phyloP scores from a whole-genome alignment of 2,113 vertebrate species.

The Arothron firmamentum region DNA sequence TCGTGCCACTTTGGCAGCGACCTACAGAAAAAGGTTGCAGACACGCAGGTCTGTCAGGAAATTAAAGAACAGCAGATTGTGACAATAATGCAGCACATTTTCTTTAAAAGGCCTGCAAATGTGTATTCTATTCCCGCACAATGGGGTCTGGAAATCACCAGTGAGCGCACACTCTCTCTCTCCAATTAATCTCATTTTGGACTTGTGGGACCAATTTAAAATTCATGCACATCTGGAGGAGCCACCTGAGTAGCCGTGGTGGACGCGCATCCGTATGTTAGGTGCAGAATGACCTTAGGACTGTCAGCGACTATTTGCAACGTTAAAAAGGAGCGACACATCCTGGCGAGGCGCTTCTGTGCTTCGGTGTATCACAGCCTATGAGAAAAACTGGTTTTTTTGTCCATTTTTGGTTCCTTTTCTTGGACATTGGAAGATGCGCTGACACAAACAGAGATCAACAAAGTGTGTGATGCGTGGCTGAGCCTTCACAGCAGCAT shows the following conservation, averaged over 20 bases:
- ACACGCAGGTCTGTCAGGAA: neutral
- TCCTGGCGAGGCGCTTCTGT: no score
- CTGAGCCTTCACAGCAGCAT: no score
- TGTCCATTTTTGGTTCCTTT: neutral
- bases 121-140: no score
- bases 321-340: neutral
- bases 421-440: no score
- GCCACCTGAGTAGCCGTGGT: neutral
- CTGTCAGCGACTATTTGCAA: neutral
- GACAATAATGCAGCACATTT: no score
- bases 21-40: slow-evolving; percentile 14
- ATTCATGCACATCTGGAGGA: neutral
- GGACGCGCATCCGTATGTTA: neutral
- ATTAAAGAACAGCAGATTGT: neutral
- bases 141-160: no score
- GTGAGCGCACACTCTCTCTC: no score
- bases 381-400: neutral
- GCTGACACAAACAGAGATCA: no score
- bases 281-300: neutral
- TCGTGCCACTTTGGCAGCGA: slow-evolving; percentile 17
- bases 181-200: neutral
- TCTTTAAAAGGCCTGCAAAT: no score
- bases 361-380: no score
- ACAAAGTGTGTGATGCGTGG: no score
- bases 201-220: slow-evolving; percentile 1